These are phyloP conservation scores for Lycocerus yunnanus DNA, from an alignment of 2,888 invertebrate genomes.

Conservation along the genomic window DNA sequence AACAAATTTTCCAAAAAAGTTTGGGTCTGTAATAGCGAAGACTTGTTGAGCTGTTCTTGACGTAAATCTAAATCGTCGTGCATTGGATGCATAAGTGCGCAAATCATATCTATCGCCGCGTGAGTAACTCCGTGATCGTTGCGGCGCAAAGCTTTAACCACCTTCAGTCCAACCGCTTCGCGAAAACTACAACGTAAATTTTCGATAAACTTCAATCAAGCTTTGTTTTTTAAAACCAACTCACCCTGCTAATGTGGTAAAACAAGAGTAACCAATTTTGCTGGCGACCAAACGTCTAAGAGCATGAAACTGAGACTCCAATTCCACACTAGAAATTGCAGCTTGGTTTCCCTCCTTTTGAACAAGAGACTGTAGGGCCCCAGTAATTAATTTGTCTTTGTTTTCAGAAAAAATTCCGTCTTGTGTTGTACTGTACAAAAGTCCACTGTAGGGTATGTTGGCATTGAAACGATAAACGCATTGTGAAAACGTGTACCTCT, in stretches of 20 bases:
- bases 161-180: conserved; percentile 91
- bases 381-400: conserved; percentile 94
- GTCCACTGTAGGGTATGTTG: conserved; percentile 96
- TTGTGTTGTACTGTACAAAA: conserved; percentile 93
- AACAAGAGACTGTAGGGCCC: conserved; percentile 84
- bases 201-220: not conserved
- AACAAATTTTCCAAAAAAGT: conserved; percentile 91
- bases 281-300: conserved; percentile 91
- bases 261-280: conserved; percentile 96
- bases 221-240: conserved; percentile 1
- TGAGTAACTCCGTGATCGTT: conserved; percentile 91
- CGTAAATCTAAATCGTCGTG: conserved; percentile 93
- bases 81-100: conserved; percentile 99
- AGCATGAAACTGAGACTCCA: conserved; percentile 96
- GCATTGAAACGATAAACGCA: conserved; percentile 95
- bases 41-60: conserved; percentile 98
- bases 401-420: conserved; percentile 97
- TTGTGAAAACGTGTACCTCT: conserved; percentile 71
- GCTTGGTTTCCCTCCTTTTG: conserved; percentile 70
- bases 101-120: conserved; percentile 96
- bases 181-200: conserved; percentile 71
- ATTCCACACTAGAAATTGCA: conserved; percentile 67
- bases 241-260: conserved; percentile 86
- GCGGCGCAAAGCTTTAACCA: conserved; percentile 85
- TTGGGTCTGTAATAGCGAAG: conserved; percentile 88